Base-by-base conservation (phyloP, 2,888 invertebrate genomes). In the Toxonevra muliebris region DNA sequence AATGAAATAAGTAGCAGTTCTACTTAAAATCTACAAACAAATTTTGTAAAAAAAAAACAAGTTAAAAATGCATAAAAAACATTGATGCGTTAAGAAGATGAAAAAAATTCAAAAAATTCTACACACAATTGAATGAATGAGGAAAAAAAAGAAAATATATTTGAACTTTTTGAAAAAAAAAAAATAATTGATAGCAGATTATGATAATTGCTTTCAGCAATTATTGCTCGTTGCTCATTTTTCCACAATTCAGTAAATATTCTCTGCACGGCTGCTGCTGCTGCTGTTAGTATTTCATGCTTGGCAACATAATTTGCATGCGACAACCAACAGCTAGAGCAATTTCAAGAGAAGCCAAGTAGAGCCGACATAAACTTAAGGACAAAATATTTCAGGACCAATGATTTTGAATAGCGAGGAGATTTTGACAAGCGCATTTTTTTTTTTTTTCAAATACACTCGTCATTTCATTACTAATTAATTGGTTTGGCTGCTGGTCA, bases 201-300 rank as follows among this genome's bases (percentile, higher is more conserved):
- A 71, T 71, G 68, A 68, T 69, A 71, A 71, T 71, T 71, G 69
- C 69, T 58, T 48, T 50, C 67, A 54, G 71, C 69, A 69, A 69
- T 69, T 67, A 71, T 69, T 67, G 65, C 57, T 48, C 48, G 58
- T 41, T 69, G 68, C 61, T 65, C 68, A 69, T 61, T 69, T 65
- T 15, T n/a, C 48, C 15, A 11, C 42, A 45, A 40, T 48, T 15
- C 12, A 20, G 45, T 9, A 54, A n/a, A 19, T 42, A 41, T 17
- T 30, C 30, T 43, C 55, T 17, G 13, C 64, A 50, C 59, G 45
- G 53, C 52, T 40, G 42, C 53, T 4, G 57, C 60, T 48, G 53
- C 52, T 40, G 42, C 53, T 4, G 57, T 55, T 48, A 13, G 60
- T 48, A 48, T 40, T 58, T 58, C 42, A 61, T 50, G 50, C 20